Evolutionary conservation across 2,888 invertebrate species (phyloP), one percentile per base, ranked within the genome.

Genomic region (Pollenia amentaria): DNA sequence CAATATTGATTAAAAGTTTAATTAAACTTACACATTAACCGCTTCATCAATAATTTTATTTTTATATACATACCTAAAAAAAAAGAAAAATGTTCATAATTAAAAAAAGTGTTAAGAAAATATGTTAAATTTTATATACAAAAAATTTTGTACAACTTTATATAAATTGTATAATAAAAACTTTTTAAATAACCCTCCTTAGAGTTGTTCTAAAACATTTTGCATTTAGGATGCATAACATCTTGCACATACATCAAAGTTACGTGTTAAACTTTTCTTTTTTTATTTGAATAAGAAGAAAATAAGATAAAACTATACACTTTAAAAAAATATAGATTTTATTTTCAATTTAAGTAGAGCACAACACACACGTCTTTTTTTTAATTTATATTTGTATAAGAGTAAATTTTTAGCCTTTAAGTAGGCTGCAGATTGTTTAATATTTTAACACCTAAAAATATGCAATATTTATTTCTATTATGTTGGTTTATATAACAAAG

Each of bases 241-340:
- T 4, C 16, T 18, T 29, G 6, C 21, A 51, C 11, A 53, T 62
- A 42, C 48, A n/a, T 9, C 8, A 62, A 38, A 44, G 29, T 65
- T 48, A 79, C 75, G 69, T 79, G 84, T 75, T 69, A 69, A 75
- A 69, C n/a, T 62, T 53, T 70, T 65, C 18, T 62, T 53, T 70
- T 65, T 65, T 81, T 67, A 73, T 72, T 72, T 44, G 14, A 42
- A 69, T 72, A 70, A 62, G 69, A 53, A 16, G n/a, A 40, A 70
- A 60, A n/a, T 29, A 73, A 64, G 38, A 57, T 16, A 79, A 51
- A 75, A 75, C 60, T 53, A 40, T 2, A 51, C 16, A 12, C 21
- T 29, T 16, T 46, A 21, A 42, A 51, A n/a, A 29, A 14, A 70
- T 0, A 83, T n/a, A 67, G 67, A 42, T 69, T 75, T 75, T 75